phyloP scores from a whole-genome alignment of 2,888 invertebrate genomes.

The Thecophora atra region DNA sequence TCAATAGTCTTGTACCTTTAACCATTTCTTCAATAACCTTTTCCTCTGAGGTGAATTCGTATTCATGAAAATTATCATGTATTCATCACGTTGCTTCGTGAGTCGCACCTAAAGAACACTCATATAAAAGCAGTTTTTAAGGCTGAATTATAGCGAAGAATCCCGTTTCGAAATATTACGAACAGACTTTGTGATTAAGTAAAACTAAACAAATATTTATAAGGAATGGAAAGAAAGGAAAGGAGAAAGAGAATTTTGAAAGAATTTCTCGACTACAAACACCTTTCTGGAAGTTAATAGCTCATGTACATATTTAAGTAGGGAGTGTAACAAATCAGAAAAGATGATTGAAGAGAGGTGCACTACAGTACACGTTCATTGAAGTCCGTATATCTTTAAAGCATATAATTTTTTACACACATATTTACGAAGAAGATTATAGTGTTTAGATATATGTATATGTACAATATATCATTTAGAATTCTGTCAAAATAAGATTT shows the following conservation, averaged over 20 bases:
- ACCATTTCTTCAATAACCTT: too few species aligned
- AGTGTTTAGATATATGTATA: slow-evolving; percentile 5
- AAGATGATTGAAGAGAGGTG: neutral
- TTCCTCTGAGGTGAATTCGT: too few species aligned
- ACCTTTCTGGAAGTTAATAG: neutral
- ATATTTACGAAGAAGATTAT: slow-evolving; percentile 13
- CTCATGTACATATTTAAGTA: neutral
- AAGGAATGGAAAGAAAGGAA: neutral
- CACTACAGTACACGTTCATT: neutral
- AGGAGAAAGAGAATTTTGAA: neutral
- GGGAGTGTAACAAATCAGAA: neutral
- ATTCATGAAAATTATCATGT: too few species aligned
- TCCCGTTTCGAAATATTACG: neutral
- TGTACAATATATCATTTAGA: neutral
- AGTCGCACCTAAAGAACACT: too few species aligned
- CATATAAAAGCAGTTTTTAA: neutral
- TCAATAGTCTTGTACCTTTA: neutral
- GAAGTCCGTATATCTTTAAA: neutral
- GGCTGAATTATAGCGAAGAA: slow-evolving; percentile 14
- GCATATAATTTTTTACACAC: too few species aligned
- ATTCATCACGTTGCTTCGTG: too few species aligned
- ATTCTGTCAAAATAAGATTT: too few species aligned
- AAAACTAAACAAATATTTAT: slow-evolving; percentile 29
- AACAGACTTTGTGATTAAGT: slow-evolving; percentile 27
- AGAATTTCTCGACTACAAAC: neutral